Evolutionary conservation across 1,140 invertebrate species (phyloP), one percentile per base, ranked within the genome.

Genomic region (Hylyphantes graminicola): DNA sequence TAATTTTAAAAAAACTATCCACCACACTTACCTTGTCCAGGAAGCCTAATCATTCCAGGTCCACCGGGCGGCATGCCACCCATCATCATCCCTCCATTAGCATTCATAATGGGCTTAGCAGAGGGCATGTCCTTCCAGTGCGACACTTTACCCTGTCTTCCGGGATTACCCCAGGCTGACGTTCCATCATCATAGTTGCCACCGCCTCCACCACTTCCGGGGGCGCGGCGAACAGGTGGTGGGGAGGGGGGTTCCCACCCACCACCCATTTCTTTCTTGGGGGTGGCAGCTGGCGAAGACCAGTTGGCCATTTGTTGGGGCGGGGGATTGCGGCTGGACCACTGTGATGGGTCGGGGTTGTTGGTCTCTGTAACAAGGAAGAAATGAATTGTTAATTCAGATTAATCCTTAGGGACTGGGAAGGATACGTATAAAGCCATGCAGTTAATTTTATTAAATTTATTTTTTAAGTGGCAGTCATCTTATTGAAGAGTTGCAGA

Each of bases 221-320:
- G n/a, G 21, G 73, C 53, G 6, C 85, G 77, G 9, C 85, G 67
- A 3, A 48, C 50, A 7, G 55, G 70, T 13, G 77, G 80, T 13
- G 74, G 94, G 7, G 94, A 93, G 6, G 95, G 95, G 88, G 97
- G 96, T 87, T 97, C 96, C 95, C 95, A 97, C 8, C 95, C 95
- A n/a, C 92, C 91, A 87, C 61, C 67, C 11, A 74, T 64, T 19
- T 83, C 80, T 65, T 93, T 81, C 21, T 85, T 85, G 0, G 77
- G 77, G 10, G 77, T 81, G 7, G 85, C 70, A 1, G 74, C 57
- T 57, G 85, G 85, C 5, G 35, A 35, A 6, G 85, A 85, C 85
- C 85, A 85, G 19, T 85, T 64, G 74, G 35, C 54, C 15, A 70
- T 21, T 19, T 35, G 59, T 19, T 64, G 59, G 17, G 70, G 53